Evolutionary conservation across 1,140 invertebrate genomes (phyloP), one percentile per base, ranked within the genome.

Genomic region (Drosophila kepulauana): DNA sequence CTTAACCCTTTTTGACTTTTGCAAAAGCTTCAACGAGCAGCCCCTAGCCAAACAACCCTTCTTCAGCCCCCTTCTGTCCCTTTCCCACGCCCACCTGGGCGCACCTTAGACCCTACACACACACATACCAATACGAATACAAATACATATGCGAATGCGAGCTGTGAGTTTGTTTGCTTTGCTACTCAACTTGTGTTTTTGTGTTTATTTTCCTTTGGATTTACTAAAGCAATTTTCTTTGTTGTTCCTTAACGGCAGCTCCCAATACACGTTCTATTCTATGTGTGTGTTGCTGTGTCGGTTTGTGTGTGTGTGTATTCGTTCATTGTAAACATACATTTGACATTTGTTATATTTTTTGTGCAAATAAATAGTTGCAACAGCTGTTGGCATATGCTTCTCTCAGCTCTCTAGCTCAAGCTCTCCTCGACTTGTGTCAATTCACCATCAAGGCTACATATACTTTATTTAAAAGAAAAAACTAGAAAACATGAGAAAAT

Each of bases 181-280:
- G 78, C 63, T 72, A 78, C 84, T 88, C 84, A 89, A 88, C 80
- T 88, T 88, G 73, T 88, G 77, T 88, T 82, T 78, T 88, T 69
- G 61, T 88, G 85, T 88, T 88, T 88, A 88, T 88, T 88, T 88
- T 88, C 80, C 73, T 89, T 88, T 64, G 84, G 84, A 88, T 88
- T 88, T 88, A 89, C 84, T 88, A 81, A 89, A 89, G 85, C 84
- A 88, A 88, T 88, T 88, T 88, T 88, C 84, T 88, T 88, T 88
- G 77, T 88, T 88, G 64, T 84, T 80, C 62, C 82, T 81, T 73
- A 61, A 81, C 84, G 81, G 74, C 69, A 79, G 10, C 56, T 35
- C 62, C 38, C 59, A 70, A 58, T 49, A 20, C n/a, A 43, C 33
- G 43, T 6, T 5, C 11, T 38, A 13, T 1, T 33, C 5, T 33